phyloP scores from a whole-genome alignment of 1,140 invertebrate species.

The Caenorhabditis latens region DNA sequence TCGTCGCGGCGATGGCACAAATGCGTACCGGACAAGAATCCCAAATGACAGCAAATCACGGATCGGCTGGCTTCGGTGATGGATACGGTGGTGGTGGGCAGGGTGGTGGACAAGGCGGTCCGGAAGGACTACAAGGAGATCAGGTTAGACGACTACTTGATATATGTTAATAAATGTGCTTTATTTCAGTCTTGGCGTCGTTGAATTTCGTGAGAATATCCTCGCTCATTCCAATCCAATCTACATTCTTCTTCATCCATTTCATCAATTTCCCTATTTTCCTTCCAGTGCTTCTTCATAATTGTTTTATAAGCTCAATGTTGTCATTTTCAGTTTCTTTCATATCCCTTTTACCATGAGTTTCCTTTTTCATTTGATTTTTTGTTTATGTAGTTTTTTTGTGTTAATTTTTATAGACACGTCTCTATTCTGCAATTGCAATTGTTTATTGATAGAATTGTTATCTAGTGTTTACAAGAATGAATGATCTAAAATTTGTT shows the following conservation, averaged over 20 bases:
- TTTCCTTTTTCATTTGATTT: too few species aligned
- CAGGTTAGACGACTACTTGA: conserved; percentile 46
- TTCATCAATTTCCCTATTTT: background rate
- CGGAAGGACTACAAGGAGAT: conserved; percentile 30
- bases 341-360: too few species aligned
- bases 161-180: background rate
- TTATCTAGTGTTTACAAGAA: too few species aligned
- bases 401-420: too few species aligned
- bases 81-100: conserved; percentile 46
- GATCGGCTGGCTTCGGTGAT: conserved; percentile 48
- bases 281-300: too few species aligned
- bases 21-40: conserved; percentile 66
- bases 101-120: conserved; percentile 43
- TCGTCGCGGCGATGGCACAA: conserved; percentile 77
- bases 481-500: too few species aligned
- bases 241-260: background rate
- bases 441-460: too few species aligned
- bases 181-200: conserved; percentile 73
- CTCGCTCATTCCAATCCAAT: background rate
- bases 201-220: conserved; percentile 1
- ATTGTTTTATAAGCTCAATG: too few species aligned
- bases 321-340: too few species aligned
- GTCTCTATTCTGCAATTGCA: too few species aligned
- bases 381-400: too few species aligned
- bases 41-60: conserved; percentile 62